Conservation (phyloP, 2,113 vertebrate genomes). For the Corydoras sp. region DNA sequence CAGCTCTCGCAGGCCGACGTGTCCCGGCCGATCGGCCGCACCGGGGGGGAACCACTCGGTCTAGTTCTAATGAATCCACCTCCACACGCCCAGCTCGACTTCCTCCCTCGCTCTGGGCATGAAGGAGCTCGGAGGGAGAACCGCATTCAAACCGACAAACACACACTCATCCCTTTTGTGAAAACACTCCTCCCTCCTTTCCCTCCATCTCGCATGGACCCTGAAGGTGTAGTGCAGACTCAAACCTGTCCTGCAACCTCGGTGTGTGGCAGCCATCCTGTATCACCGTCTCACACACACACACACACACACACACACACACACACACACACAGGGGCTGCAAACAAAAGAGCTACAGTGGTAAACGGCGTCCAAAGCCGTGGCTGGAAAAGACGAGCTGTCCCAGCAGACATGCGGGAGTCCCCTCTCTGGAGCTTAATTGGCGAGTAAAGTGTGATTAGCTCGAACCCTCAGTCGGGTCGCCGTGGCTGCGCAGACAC, state of each 20-base stretch:
- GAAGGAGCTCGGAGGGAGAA: conserved; percentile 7
- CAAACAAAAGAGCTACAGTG: neutral
- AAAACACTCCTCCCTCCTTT: conserved; percentile 8
- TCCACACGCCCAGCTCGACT: neutral
- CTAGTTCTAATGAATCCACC: neutral
- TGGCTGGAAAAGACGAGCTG: conserved; percentile 8
- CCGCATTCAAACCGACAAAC: neutral
- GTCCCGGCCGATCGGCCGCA: too few relatives aligned
- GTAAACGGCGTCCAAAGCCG: neutral
- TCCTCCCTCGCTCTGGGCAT: neutral
- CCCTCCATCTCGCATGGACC: neutral
- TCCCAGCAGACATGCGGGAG: conserved; percentile 8
- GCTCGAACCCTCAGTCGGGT: conserved; percentile 15
- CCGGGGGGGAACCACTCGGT: too few relatives aligned
- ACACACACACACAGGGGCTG: neutral
- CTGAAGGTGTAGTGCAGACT: neutral
- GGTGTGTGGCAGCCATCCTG: neutral
- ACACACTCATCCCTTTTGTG: conserved; percentile 1
- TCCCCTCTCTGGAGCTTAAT: neutral
- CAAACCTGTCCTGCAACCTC: conserved; percentile 10
- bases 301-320: neutral
- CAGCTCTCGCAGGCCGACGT: too few relatives aligned
- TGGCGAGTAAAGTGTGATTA: conserved; percentile 19
- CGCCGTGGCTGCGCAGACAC: conserved; percentile 28
- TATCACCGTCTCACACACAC: neutral